These are phyloP conservation scores for Tubulanus polymorphus DNA, from an alignment of 2,888 invertebrate species.

Conservation along the genomic window DNA sequence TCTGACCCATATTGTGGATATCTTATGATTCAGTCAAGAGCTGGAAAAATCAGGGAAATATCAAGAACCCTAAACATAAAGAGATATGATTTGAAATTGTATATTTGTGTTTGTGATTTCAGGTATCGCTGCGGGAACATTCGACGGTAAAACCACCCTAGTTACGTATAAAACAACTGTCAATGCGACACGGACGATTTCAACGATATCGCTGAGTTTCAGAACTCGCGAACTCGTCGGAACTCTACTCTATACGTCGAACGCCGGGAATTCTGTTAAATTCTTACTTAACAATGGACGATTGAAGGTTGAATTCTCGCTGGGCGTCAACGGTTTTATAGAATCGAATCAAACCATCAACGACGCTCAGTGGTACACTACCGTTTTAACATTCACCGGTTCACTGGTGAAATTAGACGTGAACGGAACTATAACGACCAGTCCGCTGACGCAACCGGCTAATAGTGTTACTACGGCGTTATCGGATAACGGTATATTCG, in stretches of 20 bases:
- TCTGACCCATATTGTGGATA: too few relatives aligned
- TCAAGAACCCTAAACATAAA: too few relatives aligned
- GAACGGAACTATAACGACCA: background rate
- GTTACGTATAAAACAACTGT: conserved; percentile 61
- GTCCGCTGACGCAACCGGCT: background rate
- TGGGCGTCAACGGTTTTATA: conserved; percentile 16
- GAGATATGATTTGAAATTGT: too few relatives aligned
- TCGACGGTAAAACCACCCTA: conserved; percentile 69
- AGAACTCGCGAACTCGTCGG: conserved; percentile 62
- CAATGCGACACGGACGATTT: conserved; percentile 60
- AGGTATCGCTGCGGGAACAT: conserved; percentile 75
- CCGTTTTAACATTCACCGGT: conserved; percentile 2
- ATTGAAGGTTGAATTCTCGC: conserved; percentile 25
- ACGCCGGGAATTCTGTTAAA: too few relatives aligned
- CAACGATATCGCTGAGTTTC: conserved; percentile 49
- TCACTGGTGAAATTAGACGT: background rate
- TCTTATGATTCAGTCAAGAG: too few relatives aligned
- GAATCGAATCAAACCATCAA: conserved; percentile 16
- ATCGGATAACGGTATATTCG: conserved; percentile 4
- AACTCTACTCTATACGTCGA: conserved; percentile 66
- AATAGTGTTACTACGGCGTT: background rate
- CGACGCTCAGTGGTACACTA: conserved; percentile 28
- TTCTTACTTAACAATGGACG: conserved; percentile 26
- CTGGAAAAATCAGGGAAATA: too few relatives aligned
- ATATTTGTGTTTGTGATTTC: conserved; percentile 14